Base-by-base conservation (phyloP, 1,140 invertebrate species). In the Aphelinus certus region DNA sequence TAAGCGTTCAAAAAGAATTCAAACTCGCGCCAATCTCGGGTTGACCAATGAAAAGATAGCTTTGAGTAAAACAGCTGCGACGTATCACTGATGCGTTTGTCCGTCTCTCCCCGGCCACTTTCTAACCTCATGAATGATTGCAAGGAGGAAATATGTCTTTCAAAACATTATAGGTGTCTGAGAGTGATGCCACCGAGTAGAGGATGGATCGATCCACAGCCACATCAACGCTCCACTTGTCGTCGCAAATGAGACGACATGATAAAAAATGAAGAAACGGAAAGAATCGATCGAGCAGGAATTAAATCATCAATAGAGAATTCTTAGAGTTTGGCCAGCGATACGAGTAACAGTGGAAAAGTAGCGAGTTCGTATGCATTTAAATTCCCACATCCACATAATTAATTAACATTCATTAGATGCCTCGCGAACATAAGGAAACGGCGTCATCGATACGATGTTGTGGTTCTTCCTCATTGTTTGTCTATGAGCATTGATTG, bases 121-220 rank as follows among this genome's bases (percentile, higher is more conserved):
- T 46, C 58, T 74, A 74, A 74, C 72, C 72, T 74, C 6, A 3
- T 6, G 26, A 53, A 53, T 53, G n/a, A 73, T 47, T 45, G 10
- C 9, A 9, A 64, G 7, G 43, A 46, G 43, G 43, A 7, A 10
- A 55, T 26, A 58, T 68, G 66, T 58, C 66, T 68, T 58, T 68
- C 66, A 68, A 68, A 68, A 68, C 49, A 49, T 62, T 62, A 53
- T 56, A 53, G 68, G 65, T 56, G 58, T 74, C 58, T 26, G 26
- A 26, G 26, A 26, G 26, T 26, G 26, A 46, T 53, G 55, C 55
- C n/a, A 51, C 68, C 3, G 3, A 63, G 10, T 47, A 48, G 56
- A 43, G 46, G 3, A 63, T 68, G 5, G 10, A 47, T 4, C 45
- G 62, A 1, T 58, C 56, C n/a, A 53, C n/a, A n/a, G n/a, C 42